Conservation (phyloP, 2,888 invertebrate species). For the Tubiluchus corallicola region DNA sequence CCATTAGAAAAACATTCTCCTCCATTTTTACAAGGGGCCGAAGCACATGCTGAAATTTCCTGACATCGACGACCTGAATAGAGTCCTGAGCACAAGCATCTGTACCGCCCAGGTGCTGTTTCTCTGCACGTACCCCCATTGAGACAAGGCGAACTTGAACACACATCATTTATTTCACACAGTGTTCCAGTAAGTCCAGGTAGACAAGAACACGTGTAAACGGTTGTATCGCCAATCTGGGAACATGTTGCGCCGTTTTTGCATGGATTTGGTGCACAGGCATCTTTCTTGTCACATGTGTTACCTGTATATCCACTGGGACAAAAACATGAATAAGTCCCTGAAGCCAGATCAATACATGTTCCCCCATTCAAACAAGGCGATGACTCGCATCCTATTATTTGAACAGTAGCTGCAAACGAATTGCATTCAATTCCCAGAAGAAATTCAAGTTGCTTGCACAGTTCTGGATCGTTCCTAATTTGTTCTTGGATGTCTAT, state of each 20-base stretch:
- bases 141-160: constrained; percentile 26
- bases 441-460: no score
- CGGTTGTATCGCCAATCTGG: constrained; percentile 66
- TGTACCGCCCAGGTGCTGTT: constrained; percentile 58
- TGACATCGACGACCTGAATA: not conserved
- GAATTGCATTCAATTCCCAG: no score
- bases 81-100: constrained; percentile 35
- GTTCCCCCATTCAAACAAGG: not conserved
- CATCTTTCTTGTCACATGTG: no score
- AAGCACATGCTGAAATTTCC: not conserved
- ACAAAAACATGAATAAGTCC: not conserved
- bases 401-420: no score
- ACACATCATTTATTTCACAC: constrained; percentile 36
- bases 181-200: constrained; percentile 61
- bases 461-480: no score
- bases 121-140: constrained; percentile 36
- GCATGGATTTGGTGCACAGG: no score
- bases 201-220: constrained; percentile 58
- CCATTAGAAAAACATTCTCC: not conserved
- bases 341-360: not conserved
- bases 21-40: not conserved
- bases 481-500: no score
- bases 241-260: constrained; percentile 64
- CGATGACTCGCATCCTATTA: no score
- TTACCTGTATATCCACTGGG: not conserved